Conservation (phyloP, 2,113 vertebrate species). For the Picathartes gymnocephalus region DNA sequence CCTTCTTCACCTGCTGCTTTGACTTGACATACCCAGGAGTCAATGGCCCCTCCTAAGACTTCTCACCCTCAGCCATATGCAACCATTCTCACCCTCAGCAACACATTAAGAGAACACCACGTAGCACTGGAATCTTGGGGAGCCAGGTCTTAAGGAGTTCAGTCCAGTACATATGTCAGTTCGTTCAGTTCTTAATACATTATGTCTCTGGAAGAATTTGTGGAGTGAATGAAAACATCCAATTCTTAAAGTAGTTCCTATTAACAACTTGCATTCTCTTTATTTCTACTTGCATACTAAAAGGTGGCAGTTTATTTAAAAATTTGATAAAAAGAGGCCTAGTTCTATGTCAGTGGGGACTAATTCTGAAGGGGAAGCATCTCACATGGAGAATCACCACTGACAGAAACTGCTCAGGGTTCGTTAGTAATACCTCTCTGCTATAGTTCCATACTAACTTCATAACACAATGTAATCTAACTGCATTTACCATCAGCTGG, state of each 20-base stretch:
- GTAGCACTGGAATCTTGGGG: background rate
- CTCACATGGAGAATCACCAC: fast-evolving
- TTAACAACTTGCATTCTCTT: background rate
- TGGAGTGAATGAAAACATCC: background rate
- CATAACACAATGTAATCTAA: background rate
- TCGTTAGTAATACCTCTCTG: background rate
- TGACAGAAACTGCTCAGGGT: background rate
- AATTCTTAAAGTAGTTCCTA: background rate
- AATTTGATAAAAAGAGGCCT: background rate
- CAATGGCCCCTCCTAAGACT: background rate
- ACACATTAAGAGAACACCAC: background rate
- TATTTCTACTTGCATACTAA: background rate
- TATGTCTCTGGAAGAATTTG: background rate
- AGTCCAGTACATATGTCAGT: background rate
- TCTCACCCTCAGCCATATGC: background rate
- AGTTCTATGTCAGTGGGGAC: background rate
- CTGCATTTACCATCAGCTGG: background rate
- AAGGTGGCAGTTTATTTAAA: background rate
- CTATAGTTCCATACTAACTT: background rate
- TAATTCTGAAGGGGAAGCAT: background rate
- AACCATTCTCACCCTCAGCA: too few species aligned
- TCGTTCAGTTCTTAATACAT: background rate
- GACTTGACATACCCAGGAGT: background rate
- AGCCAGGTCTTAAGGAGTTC: background rate
- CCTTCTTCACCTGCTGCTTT: background rate